Evolutionary conservation across 2,113 vertebrate species (phyloP).

Genomic region (Spheniscus mendiculus): DNA sequence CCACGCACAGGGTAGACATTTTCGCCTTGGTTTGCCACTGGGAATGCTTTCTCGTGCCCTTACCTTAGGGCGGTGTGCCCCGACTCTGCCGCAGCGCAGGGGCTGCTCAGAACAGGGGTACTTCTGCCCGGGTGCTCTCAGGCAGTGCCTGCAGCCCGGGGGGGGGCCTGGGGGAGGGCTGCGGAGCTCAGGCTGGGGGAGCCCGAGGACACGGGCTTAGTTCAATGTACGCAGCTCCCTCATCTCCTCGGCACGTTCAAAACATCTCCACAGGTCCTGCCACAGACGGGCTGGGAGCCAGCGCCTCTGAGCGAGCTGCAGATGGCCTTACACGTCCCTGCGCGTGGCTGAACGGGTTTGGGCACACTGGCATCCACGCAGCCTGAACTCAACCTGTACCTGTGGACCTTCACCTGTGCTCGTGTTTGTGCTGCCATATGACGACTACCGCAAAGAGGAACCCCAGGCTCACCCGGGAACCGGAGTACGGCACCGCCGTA

Average conservation of each 20-base stretch:
- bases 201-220: rapidly evolving
- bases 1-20: rapidly evolving
- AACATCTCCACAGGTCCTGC: neutral
- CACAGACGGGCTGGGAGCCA: neutral
- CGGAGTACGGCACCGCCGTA: rapidly evolving
- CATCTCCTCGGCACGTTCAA: rapidly evolving
- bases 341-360: rapidly evolving
- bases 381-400: neutral
- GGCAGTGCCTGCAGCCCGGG: rapidly evolving
- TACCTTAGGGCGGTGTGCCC: too few species aligned
- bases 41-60: rapidly evolving
- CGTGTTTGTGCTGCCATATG: neutral
- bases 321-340: neutral
- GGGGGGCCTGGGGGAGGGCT: neutral
- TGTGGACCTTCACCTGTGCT: neutral
- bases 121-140: neutral
- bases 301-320: rapidly evolving
- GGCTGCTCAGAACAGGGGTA: neutral
- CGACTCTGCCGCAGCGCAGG: neutral
- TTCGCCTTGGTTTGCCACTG: neutral
- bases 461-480: neutral
- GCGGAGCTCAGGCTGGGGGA: neutral
- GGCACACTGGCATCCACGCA: rapidly evolving
- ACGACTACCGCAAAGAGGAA: neutral
- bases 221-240: neutral